Evolutionary conservation across 2,113 vertebrate species (phyloP).

Genomic region (Gymnobelideus leadbeateri): DNA sequence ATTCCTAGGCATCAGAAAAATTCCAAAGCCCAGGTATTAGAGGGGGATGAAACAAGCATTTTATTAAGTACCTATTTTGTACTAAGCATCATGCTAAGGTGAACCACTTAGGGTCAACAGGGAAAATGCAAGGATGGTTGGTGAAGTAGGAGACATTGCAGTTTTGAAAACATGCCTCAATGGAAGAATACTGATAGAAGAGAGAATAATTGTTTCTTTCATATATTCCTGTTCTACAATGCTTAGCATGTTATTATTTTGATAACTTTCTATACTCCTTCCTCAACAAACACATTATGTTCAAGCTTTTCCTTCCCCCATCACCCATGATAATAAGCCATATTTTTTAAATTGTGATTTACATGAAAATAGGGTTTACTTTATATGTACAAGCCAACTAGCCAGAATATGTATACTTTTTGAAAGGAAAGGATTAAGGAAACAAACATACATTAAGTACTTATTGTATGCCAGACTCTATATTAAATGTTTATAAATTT

Average conservation of each 20-base stretch:
- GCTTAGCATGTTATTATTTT: not conserved
- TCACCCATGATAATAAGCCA: not conserved
- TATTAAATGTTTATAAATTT: not conserved
- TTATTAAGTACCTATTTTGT: not conserved
- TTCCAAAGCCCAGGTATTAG: not conserved
- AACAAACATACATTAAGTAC: not conserved
- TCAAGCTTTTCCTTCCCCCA: not conserved
- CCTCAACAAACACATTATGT: not conserved
- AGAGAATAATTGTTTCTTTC: not conserved
- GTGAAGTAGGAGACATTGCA: not conserved
- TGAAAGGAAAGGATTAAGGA: not conserved
- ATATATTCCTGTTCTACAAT: not conserved
- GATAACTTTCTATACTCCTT: not conserved
- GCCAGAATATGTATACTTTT: not conserved
- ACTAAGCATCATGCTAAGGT: not conserved
- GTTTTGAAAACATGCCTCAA: not conserved
- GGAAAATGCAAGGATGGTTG: not conserved
- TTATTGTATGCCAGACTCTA: not conserved
- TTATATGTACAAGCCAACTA: not conserved
- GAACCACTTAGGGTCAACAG: not conserved
- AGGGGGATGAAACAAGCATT: not conserved
- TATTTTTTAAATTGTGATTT: not conserved
- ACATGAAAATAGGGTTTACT: not conserved
- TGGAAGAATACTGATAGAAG: not conserved
- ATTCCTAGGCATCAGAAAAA: not conserved